Percentiles rank a stretch among this genome's conserved stretches.
These are phyloP conservation scores for Ptilonorhynchus violaceus DNA, from an alignment of 2,113 vertebrate species.

Conservation along the genomic window DNA sequence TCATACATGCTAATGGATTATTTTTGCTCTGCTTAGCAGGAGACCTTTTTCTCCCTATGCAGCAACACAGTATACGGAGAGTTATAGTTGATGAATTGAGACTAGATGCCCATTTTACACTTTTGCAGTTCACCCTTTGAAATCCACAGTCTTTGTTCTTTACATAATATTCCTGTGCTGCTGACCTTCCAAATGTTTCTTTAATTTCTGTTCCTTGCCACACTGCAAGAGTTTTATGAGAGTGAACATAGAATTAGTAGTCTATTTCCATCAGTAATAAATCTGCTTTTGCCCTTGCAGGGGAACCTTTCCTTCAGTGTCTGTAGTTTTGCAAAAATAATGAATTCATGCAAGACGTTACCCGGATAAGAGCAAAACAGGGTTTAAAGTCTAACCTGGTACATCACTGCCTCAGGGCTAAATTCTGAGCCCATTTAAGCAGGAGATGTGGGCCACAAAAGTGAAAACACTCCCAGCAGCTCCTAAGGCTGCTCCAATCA, in stretches of 20 bases:
- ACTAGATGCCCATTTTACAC: neutral
- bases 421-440: neutral
- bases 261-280: slow-evolving; percentile 71
- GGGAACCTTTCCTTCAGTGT: slow-evolving; percentile 59
- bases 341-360: slow-evolving; percentile 57
- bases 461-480: neutral
- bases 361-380: neutral
- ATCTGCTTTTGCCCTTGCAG: slow-evolving; percentile 73
- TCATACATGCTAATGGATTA: slow-evolving; percentile 1
- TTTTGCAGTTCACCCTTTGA: slow-evolving; percentile 31
- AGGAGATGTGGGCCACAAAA: neutral
- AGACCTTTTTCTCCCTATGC: neutral
- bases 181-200: slow-evolving; percentile 71
- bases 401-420: neutral
- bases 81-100: neutral
- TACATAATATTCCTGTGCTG: slow-evolving; percentile 49
- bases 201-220: slow-evolving; percentile 66
- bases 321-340: slow-evolving; percentile 66
- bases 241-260: slow-evolving; percentile 72
- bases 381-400: slow-evolving; percentile 36
- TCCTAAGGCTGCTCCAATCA: neutral
- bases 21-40: slow-evolving; percentile 28
- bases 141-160: slow-evolving; percentile 52
- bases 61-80: neutral
- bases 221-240: slow-evolving; percentile 72